Evolutionary conservation across 1,140 invertebrate genomes (phyloP), one percentile per base, ranked within the genome.

Genomic region (Tetramorium alpestre): DNA sequence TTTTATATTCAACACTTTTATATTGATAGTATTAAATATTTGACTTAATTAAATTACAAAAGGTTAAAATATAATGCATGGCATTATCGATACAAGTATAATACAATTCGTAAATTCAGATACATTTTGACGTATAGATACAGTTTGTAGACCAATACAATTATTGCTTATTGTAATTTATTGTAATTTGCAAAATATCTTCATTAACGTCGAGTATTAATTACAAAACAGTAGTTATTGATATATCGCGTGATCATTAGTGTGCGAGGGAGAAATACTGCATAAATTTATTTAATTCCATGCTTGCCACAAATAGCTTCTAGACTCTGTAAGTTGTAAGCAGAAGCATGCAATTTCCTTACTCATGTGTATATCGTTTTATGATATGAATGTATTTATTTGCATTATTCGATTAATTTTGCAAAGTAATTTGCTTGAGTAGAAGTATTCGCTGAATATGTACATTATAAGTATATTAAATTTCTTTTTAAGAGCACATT

Each of bases 241-340:
- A 58, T 67, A 81, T 16, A 82, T 56, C 60, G 73, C 33, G 44
- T 76, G 69, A 47, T 82, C 89, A 81, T 86, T 86, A 78, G 33
- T 92, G 69, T 85, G 78, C 82, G 62, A 86, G 54, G 56, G 33
- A 64, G 75, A 89, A 65, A 92, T 92, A 94, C 86, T 88, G 88
- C 91, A 88, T 91, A 76, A 91, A 77, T 90, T 94, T 91, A 88
- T 94, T 92, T 94, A 84, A 93, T 94, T 94, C 91, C 93, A 94
- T 94, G 93, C 93, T 92, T 91, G 92, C 94, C 88, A 93, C 91
- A 89, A 88, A 93, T 92, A 94, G 93, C 93, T 94, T 94, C 91
- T 93, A 81, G 77, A 33, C 88, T 93, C 92, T 93, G 94, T 94
- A 94, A 94, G 93, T 94, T 90, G 91, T 92, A 93, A 91, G 93